A percentile compares a stretch with the other conserved stretches of the same genome.
Conservation (phyloP, 2,888 invertebrate genomes). For the Drosophila melanosoma region DNA sequence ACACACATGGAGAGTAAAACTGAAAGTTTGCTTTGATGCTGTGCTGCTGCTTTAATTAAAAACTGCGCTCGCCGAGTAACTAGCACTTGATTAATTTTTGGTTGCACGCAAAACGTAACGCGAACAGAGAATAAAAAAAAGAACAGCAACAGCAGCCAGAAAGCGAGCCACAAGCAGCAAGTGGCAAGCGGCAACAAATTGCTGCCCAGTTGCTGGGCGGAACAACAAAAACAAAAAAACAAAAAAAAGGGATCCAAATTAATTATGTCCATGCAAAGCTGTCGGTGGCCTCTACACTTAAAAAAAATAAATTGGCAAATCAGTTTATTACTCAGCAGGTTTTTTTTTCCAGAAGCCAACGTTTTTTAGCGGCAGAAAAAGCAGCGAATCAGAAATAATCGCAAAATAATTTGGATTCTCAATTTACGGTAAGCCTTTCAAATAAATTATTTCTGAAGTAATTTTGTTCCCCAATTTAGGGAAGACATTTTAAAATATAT, state of each 20-base stretch:
- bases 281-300: slow-evolving; percentile 42
- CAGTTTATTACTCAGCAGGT: not conserved
- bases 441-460: not conserved
- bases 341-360: not conserved
- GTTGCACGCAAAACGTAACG: slow-evolving; percentile 79
- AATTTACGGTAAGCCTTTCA: not conserved
- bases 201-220: slow-evolving; percentile 53
- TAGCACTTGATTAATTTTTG: slow-evolving; percentile 81
- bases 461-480: not conserved
- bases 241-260: slow-evolving; percentile 71
- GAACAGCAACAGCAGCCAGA: slow-evolving; percentile 17
- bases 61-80: slow-evolving; percentile 73
- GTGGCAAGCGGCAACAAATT: slow-evolving; percentile 64
- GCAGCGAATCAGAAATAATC: not conserved
- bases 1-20: slow-evolving; percentile 3
- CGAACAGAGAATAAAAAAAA: slow-evolving; percentile 53
- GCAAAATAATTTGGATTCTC: too few relatives aligned
- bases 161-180: slow-evolving; percentile 41
- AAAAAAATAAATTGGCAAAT: not conserved
- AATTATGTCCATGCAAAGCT: slow-evolving; percentile 79
- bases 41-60: slow-evolving; percentile 71
- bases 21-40: slow-evolving; percentile 74
- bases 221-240: slow-evolving; percentile 36
- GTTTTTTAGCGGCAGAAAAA: too few relatives aligned
- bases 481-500: not conserved